Percentiles rank a stretch among this genome's conserved stretches.
Conservation (phyloP, 2,888 invertebrate species). For the Caenorhabditis sp. region DNA sequence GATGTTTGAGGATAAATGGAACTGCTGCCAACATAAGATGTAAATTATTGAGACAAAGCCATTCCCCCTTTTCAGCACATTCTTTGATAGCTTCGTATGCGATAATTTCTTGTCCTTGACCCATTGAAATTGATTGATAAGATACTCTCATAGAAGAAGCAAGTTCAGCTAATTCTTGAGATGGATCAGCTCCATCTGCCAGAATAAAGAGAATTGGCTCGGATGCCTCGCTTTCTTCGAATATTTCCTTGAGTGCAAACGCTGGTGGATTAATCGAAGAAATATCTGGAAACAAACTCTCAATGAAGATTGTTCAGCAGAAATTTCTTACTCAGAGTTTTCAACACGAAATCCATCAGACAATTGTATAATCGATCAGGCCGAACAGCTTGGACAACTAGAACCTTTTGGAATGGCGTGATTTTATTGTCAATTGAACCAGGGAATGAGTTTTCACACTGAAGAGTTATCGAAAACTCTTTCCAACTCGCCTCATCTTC, state of each 20-base stretch:
- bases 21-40: conserved; percentile 82
- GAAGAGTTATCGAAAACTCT: conserved; percentile 78
- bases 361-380: conserved; percentile 85
- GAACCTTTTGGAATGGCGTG: conserved; percentile 81
- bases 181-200: conserved; percentile 89
- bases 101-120: conserved; percentile 57
- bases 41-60: conserved; percentile 84
- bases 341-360: conserved; percentile 80
- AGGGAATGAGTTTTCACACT: conserved; percentile 78
- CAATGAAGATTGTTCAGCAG: background rate
- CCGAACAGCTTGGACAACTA: conserved; percentile 80
- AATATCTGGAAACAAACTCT: conserved; percentile 34
- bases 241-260: conserved; percentile 75
- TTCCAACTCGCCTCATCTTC: conserved; percentile 79
- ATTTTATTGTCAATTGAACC: conserved; percentile 75
- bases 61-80: conserved; percentile 77
- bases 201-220: conserved; percentile 86
- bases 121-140: conserved; percentile 76
- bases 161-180: conserved; percentile 80
- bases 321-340: conserved; percentile 70
- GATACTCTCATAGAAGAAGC: conserved; percentile 75
- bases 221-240: conserved; percentile 74
- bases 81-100: conserved; percentile 72
- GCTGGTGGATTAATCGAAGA: conserved; percentile 74
- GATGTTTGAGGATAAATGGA: conserved; percentile 78